These are phyloP conservation scores for Thumatha senex DNA, from an alignment of 2,888 invertebrate species.

Conservation along the genomic window DNA sequence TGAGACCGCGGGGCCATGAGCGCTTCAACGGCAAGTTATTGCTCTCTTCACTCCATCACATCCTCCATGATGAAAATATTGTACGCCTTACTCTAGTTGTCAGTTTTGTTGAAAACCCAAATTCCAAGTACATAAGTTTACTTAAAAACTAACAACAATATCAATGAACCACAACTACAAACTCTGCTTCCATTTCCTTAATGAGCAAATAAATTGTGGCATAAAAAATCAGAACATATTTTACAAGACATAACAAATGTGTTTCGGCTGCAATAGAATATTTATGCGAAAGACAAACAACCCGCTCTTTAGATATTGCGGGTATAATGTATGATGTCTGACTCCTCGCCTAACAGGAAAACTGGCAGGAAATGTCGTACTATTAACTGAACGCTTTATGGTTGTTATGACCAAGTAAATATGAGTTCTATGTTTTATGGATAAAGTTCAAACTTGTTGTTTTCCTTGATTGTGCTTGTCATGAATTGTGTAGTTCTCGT, in stretches of 20 bases:
- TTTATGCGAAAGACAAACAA: conserved; percentile 15
- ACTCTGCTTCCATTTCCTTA: conserved; percentile 8
- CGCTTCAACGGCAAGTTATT: no score
- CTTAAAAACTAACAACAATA: background rate
- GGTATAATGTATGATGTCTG: background rate
- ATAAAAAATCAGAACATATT: conserved; percentile 8
- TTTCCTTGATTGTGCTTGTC: conserved; percentile 27
- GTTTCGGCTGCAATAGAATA: conserved; percentile 16
- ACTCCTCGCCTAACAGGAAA: conserved; percentile 37
- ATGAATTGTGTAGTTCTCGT: conserved; percentile 7
- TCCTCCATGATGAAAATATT: no score
- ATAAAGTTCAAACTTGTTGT: conserved; percentile 36
- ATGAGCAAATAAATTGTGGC: conserved; percentile 5
- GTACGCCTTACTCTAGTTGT: no score
- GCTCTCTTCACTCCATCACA: no score
- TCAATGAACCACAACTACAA: background rate
- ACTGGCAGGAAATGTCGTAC: conserved; percentile 42
- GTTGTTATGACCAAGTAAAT: conserved; percentile 40
- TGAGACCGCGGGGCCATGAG: no score
- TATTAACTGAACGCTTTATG: conserved; percentile 48
- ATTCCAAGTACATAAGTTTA: no score
- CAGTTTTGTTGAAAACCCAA: no score
- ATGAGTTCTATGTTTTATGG: conserved; percentile 32
- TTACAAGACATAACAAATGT: conserved; percentile 11
- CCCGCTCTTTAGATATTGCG: conserved; percentile 6